Base-by-base conservation (phyloP, 1,140 invertebrate genomes). In the Euura saliciscinereae region DNA sequence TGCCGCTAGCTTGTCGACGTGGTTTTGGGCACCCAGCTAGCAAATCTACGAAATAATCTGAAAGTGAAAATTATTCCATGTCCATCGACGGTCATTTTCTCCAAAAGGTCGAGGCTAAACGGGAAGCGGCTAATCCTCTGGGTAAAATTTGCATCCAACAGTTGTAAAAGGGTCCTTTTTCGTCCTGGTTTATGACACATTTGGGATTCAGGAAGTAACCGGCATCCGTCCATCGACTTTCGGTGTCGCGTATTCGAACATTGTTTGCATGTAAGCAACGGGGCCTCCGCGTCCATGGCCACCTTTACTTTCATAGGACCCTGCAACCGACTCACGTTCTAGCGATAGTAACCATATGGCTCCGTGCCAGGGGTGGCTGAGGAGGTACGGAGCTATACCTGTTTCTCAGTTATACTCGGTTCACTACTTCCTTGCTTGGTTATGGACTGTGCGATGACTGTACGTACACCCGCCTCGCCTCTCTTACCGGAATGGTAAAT, bases 261-360 rank as follows among this genome's bases (percentile, higher is more conserved):
- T 28, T 28, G 28, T 28, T 59, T 59, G 51, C 6, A 11, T 6
- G 51, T 59, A 59, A 8, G 51, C 51, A 59, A 59, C 3, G 51
- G 28, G 51, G 51, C 51, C 51, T 11, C 8, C 51, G 3, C 3
- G 51, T 28, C 51, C 51, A n/a, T 59, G 51, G 28, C 28, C 51
- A 59, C 51, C 51, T 59, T 59, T 59, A 59, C 51, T 59, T 59
- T 59, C 51, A 59, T 59, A n/a, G 51, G 51, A 6, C 51, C 51
- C 51, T 11, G 51, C 51, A 3, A 59, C 51, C 51, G 51, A 8
- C 51, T 59, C 51, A 59, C 51, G 51, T 59, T n/a, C 51, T 8
- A n/a, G 6, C 51, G 51, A 59, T 59, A 59, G 51, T 59, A 59
- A 59, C 51, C 51, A 59, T 59, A 59, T 59, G 51, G 51, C 51